Percentiles rank a stretch among this genome's conserved stretches.
These are phyloP conservation scores for Apotomis capreana DNA, from an alignment of 2,888 invertebrate genomes.

Conservation along the genomic window DNA sequence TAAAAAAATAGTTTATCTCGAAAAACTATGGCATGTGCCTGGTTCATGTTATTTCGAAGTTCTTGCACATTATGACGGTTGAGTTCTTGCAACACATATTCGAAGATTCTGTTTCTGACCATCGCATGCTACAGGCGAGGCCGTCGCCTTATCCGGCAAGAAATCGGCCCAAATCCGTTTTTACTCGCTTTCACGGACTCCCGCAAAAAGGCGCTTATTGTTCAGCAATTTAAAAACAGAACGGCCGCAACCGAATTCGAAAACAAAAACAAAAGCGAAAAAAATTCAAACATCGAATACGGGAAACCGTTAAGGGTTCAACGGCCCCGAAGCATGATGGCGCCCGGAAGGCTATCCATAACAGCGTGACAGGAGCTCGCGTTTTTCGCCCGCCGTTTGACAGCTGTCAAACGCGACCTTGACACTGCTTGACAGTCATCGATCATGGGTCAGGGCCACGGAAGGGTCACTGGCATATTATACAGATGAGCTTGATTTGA, in stretches of 20 bases:
- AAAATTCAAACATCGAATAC: constrained; percentile 39
- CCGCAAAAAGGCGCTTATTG: constrained; percentile 32
- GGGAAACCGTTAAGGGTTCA: constrained; percentile 54
- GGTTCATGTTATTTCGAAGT: neutral
- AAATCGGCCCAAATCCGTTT: constrained; percentile 26
- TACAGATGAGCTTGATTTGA: constrained; percentile 28
- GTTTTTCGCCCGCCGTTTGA: constrained; percentile 69
- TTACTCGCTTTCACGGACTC: constrained; percentile 16
- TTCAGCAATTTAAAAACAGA: constrained; percentile 30
- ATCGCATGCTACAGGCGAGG: constrained; percentile 5
- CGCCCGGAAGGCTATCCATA: constrained; percentile 75
- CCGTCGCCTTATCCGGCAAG: constrained; percentile 28
- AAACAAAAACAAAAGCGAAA: constrained; percentile 33
- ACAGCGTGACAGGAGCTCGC: constrained; percentile 69
- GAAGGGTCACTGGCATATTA: constrained; percentile 37
- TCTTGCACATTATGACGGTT: constrained; percentile 16
- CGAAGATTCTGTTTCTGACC: neutral
- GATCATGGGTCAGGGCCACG: constrained; percentile 54
- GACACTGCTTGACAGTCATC: constrained; percentile 67
- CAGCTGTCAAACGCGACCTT: constrained; percentile 75
- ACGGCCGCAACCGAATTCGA: constrained; percentile 33
- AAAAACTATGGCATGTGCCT: neutral
- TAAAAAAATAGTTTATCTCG: neutral
- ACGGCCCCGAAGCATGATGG: constrained; percentile 64
- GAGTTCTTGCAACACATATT: constrained; percentile 16